Conservation (phyloP, 2,888 invertebrate species). For the Neoaliturus tenellus region DNA sequence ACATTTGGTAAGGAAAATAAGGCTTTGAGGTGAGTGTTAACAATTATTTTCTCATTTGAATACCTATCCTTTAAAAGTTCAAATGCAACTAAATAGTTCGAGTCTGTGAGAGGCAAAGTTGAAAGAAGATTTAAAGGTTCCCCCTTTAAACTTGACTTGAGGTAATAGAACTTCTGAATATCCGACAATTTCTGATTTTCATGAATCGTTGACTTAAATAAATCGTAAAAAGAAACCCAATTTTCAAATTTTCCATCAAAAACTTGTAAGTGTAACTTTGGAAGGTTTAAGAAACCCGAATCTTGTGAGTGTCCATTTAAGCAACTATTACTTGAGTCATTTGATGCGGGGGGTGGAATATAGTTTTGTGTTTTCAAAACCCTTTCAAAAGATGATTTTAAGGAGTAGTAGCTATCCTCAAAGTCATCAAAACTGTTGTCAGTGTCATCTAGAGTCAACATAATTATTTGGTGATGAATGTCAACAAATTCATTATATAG, state of each 20-base stretch:
- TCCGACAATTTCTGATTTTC: not conserved
- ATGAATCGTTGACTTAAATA: not conserved
- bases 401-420: not conserved
- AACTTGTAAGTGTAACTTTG: not conserved
- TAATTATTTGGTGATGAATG: too few species aligned
- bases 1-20: not conserved
- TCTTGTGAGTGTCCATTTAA: not conserved
- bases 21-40: not conserved
- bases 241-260: not conserved
- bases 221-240: constrained; percentile 4
- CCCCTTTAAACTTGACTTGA: constrained; percentile 11
- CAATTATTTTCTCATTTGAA: constrained; percentile 3
- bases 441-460: too few species aligned
- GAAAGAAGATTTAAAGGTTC: not conserved
- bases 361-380: not conserved
- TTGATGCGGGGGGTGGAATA: too few species aligned
- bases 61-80: constrained; percentile 18
- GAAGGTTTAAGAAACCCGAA: not conserved
- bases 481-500: too few species aligned
- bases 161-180: constrained; percentile 6
- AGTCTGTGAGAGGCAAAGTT: not conserved
- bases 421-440: too few species aligned
- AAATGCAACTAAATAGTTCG: not conserved
- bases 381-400: not conserved
- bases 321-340: not conserved